Evolutionary conservation across 2,797 vertebrate species (phyloP), one percentile per base, ranked within the genome.

Genomic region (Lacerta bilineata): DNA sequence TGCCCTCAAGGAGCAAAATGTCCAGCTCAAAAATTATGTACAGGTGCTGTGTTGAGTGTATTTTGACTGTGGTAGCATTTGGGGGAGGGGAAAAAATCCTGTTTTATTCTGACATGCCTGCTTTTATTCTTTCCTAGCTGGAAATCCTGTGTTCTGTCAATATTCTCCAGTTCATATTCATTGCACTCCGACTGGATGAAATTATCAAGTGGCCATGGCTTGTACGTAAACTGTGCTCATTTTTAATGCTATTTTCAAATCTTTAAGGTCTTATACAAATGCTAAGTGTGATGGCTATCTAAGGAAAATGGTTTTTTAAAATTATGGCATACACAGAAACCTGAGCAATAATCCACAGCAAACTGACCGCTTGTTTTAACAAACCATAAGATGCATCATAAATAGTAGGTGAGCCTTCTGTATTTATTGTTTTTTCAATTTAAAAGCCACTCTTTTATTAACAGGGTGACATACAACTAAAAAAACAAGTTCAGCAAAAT

Each of bases 121-220:
- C 9, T 81, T 69, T 66, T 23, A 84, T 92, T 94, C 88, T 92
- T 94, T 76, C 68, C 92, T 96, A 99, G 99, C 96, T 99, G 97
- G 99, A 99, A 97, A 99, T 99, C 89, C 95, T 99, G 95, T 99
- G 99, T 93, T 99, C 99, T 3, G 99, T 99, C 83, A 99, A 99
- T 95, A 99, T 99, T 87, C 98, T 99, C 3, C 99, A 99, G 97
- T 99, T 99, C 96, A 99, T 99, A 97, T 99, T 99, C 97, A 99
- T 99, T 94, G 99, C 99, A 91, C 97, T 99, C 94, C 98, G 97
- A 95, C 96, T 99, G 94, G 99, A 99, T 83, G 95, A 92, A 91
- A 99, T 99, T 97, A 99, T 99, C 97, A 98, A 94, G 92, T 99
- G 99, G 99, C 98, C 98, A 0, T 99, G 99, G 99, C 98, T 99